Base-by-base conservation (phyloP, 2,113 vertebrate genomes). In the Calyptomena viridis region DNA sequence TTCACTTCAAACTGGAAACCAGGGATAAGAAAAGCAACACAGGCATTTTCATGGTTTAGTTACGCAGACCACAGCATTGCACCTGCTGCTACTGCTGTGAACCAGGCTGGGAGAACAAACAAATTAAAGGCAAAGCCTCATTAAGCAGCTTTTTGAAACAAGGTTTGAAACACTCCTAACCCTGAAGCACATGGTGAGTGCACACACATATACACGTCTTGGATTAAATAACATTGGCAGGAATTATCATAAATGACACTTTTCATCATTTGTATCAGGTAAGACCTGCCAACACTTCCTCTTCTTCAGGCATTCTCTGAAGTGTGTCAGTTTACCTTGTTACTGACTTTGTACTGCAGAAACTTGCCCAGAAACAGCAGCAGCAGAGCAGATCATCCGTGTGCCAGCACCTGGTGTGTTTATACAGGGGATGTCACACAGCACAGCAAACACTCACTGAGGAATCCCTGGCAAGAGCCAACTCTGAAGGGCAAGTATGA, bases 11-110 rank as follows among this genome's bases (percentile, higher is more conserved):
- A 13, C 39, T 63, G 46, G 11, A 39, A 35, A 71, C 1, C 23
- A 37, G 35, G 42, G 17, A 0, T 0, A 22, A 39, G 39, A 21
- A 56, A 55, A 49, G 24, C 8, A 66, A 8, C 55, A 66, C 0
- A 21, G 53, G 24, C 62, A 13, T 2, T 27, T 10, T 11, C 11
- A 9, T 15, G 46, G 21, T 67, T 30, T 0, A 46, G 25, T 30
- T 7, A 7, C 2, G 2, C 4, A 33, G n/a, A 23, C 5, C 18
- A 59, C 39, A 85, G 58, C 1, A 55, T 49, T 39, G 21, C 64
- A 81, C n/a, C 84, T 56, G 39, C 76, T 71, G 42, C 37, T 25
- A 20, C 5, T 56, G 47, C 47, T 19, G 17, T 11, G 47, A 53
- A 31, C 2, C 60, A 75, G 55, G 22, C 40, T 4, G 42, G 20